Evolutionary conservation across 2,888 invertebrate species (phyloP).

Genomic region (Xylota segnis): DNA sequence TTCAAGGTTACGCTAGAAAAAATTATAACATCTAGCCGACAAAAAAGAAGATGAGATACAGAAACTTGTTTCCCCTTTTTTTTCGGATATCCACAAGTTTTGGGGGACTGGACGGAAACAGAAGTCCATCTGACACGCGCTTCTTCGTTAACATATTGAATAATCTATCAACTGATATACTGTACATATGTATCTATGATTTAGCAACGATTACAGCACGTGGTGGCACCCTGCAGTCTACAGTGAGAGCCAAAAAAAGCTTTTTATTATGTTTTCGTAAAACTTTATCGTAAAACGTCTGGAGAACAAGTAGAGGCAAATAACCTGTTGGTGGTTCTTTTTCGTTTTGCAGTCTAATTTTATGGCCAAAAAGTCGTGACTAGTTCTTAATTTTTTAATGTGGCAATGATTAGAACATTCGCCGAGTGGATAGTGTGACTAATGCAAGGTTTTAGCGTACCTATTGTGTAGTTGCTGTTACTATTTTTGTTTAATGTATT

Average conservation of each 20-base stretch:
- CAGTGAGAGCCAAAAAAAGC: background rate
- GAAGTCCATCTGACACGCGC: conserved; percentile 26
- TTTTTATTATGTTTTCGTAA: too few species aligned
- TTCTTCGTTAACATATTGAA: background rate
- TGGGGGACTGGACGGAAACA: background rate
- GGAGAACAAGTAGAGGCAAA: background rate
- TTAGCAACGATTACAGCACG: background rate
- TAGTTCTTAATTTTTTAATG: conserved; percentile 18
- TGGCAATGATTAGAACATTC: background rate
- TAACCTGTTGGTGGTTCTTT: conserved; percentile 11
- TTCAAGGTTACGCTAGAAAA: conserved; percentile 37
- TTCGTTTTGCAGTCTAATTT: background rate
- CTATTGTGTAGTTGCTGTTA: background rate
- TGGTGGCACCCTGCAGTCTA: conserved; percentile 23
- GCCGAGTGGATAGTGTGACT: background rate
- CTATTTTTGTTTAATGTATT: conserved; percentile 14
- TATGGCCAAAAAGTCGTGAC: conserved; percentile 1
- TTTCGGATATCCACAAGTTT: conserved; percentile 11
- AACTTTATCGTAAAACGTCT: too few species aligned
- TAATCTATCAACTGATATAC: background rate
- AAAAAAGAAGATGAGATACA: background rate
- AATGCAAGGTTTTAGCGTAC: background rate
- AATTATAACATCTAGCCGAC: background rate
- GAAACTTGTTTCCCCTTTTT: conserved; percentile 31
- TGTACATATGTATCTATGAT: background rate